Conservation (phyloP, 2,888 invertebrate genomes). For the Ochropacha duplaris region DNA sequence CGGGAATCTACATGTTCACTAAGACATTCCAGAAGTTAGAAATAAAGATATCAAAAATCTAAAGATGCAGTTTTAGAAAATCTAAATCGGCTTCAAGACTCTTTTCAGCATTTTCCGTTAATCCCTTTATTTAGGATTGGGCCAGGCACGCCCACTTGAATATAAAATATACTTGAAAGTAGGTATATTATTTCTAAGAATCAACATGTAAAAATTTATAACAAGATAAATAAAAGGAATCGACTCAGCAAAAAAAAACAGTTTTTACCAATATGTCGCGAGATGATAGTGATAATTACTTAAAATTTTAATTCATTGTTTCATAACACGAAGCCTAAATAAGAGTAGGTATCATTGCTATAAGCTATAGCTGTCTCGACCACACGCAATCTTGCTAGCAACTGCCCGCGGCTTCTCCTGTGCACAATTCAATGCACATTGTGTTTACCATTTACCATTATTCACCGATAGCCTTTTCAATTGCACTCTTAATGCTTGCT, state of each 20-base stretch:
- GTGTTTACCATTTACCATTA: constrained; percentile 47
- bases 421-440: constrained; percentile 59
- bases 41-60: no score
- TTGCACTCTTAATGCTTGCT: constrained; percentile 41
- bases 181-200: no score
- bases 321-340: not conserved
- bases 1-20: no score
- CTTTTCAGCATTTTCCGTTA: no score
- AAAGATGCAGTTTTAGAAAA: no score
- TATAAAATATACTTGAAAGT: no score
- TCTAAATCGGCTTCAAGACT: no score
- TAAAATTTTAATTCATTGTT: not conserved
- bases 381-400: constrained; percentile 53
- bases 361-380: constrained; percentile 31
- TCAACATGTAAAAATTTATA: not conserved
- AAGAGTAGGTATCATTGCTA: not conserved
- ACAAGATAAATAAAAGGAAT: not conserved
- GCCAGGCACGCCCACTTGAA: no score
- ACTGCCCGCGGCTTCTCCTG: constrained; percentile 54
- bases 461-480: constrained; percentile 65
- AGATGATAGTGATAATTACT: constrained; percentile 1
- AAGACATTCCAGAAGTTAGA: no score
- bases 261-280: not conserved
- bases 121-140: no score
- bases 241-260: not conserved